These are phyloP conservation scores for Drosophila setosimentum DNA, from an alignment of 2,888 invertebrate genomes.

Conservation along the genomic window DNA sequence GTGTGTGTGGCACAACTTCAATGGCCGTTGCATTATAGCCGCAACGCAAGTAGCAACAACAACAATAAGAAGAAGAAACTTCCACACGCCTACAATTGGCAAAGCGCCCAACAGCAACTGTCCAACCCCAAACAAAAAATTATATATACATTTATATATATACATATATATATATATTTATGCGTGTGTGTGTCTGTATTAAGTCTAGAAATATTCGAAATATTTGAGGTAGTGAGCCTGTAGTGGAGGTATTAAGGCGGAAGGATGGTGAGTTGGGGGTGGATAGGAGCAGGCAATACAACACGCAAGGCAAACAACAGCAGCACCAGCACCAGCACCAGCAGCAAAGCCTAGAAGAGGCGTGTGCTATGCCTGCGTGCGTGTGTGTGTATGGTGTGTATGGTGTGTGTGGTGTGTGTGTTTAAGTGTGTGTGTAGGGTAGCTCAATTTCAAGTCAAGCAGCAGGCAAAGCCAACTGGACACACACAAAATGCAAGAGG, in stretches of 20 bases:
- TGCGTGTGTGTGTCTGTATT: slow-evolving; percentile 36
- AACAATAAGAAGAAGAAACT: slow-evolving; percentile 29
- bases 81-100: slow-evolving; percentile 61
- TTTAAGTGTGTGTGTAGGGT: slow-evolving; percentile 49
- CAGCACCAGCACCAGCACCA: slow-evolving; percentile 11
- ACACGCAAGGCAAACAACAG: slow-evolving; percentile 50
- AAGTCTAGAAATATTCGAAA: slow-evolving; percentile 65
- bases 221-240: slow-evolving; percentile 50
- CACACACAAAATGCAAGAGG: slow-evolving; percentile 27
- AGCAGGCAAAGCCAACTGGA: slow-evolving; percentile 48
- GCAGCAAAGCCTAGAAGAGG: slow-evolving; percentile 57
- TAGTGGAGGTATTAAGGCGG: not conserved
- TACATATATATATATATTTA: not conserved
- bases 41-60: slow-evolving; percentile 48
- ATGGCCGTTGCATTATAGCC: slow-evolving; percentile 68
- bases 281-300: slow-evolving; percentile 3
- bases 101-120: slow-evolving; percentile 46
- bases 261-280: not conserved
- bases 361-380: slow-evolving; percentile 41
- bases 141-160: not conserved
- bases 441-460: slow-evolving; percentile 72
- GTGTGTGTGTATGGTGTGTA: slow-evolving; percentile 7
- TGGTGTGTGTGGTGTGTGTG: slow-evolving; percentile 13
- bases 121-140: slow-evolving; percentile 50
- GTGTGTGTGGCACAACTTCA: slow-evolving; percentile 60